phyloP scores from a whole-genome alignment of 2,888 invertebrate genomes.

The Megalurothrips usitatus region DNA sequence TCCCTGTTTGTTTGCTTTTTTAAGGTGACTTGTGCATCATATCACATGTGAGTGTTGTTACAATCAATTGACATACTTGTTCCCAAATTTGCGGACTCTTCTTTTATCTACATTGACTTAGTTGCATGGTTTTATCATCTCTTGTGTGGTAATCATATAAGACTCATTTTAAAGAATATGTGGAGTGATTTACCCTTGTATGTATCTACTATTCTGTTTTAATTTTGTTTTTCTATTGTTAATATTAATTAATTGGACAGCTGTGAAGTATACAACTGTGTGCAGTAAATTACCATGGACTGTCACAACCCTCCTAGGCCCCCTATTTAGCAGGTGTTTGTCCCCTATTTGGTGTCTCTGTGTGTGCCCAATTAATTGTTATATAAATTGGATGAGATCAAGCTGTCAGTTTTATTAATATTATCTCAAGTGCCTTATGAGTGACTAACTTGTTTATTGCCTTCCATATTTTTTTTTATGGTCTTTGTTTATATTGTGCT shows the following conservation, averaged over 20 bases:
- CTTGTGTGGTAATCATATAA: neutral
- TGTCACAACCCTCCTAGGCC: neutral
- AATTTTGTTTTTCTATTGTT: neutral
- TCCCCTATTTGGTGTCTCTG: neutral
- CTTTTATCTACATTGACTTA: neutral
- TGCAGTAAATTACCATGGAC: neutral
- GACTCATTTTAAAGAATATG: neutral
- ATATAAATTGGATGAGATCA: neutral
- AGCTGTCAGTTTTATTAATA: neutral
- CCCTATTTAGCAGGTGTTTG: neutral
- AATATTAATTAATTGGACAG: no score
- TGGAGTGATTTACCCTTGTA: no score
- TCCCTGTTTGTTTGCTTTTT: neutral
- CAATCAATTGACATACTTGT: neutral
- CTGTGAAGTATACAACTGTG: no score
- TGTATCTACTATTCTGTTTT: neutral
- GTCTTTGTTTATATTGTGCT: neutral
- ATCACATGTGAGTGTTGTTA: neutral
- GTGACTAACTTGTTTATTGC: neutral
- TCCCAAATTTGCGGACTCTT: neutral
- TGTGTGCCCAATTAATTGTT: neutral
- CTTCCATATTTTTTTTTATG: neutral
- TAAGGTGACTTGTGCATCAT: neutral
- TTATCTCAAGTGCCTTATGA: slow-evolving; percentile 16
- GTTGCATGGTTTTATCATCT: neutral